Conservation (phyloP, 2,888 invertebrate genomes). For the Germaria angustata region DNA sequence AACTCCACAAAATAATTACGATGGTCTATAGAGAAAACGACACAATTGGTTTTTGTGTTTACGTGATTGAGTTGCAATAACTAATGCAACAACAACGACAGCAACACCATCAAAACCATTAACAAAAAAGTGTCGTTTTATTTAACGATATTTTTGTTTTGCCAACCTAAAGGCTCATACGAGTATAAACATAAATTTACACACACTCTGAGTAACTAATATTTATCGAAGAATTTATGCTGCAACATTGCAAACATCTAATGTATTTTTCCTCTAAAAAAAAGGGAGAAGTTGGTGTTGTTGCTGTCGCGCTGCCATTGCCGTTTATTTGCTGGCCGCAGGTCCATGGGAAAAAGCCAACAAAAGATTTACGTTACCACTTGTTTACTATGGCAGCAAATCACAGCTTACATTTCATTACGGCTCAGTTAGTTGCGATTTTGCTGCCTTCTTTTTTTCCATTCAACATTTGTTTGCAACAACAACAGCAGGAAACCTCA, state of each 20-base stretch:
- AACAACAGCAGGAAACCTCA: constrained; percentile 74
- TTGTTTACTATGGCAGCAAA: constrained; percentile 69
- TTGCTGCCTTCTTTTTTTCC: background rate
- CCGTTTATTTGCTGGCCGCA: constrained; percentile 42
- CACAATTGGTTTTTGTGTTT: constrained; percentile 71
- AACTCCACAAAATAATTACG: constrained; percentile 66
- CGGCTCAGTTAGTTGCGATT: constrained; percentile 57
- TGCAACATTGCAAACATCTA: constrained; percentile 52
- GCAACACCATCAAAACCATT: background rate
- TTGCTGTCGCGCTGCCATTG: constrained; percentile 9
- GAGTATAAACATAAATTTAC: constrained; percentile 9
- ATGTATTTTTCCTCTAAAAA: constrained; percentile 31
- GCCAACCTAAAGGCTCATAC: constrained; percentile 44
- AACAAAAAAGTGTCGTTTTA: constrained; percentile 71
- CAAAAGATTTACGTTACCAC: constrained; percentile 69
- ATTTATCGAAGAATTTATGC: constrained; percentile 51
- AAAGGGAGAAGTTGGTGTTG: constrained; percentile 54
- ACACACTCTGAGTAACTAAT: background rate
- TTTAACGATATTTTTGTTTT: constrained; percentile 66
- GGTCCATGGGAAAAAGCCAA: constrained; percentile 65
- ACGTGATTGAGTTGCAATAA: constrained; percentile 77
- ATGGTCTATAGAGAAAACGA: constrained; percentile 62
- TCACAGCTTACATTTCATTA: constrained; percentile 68
- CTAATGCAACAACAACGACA: constrained; percentile 5
- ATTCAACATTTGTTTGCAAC: constrained; percentile 6